A percentile compares a stretch with the other conserved stretches of the same genome.
These are phyloP conservation scores for Seriola aureovittata DNA, from an alignment of 2,113 vertebrate species.

Conservation along the genomic window DNA sequence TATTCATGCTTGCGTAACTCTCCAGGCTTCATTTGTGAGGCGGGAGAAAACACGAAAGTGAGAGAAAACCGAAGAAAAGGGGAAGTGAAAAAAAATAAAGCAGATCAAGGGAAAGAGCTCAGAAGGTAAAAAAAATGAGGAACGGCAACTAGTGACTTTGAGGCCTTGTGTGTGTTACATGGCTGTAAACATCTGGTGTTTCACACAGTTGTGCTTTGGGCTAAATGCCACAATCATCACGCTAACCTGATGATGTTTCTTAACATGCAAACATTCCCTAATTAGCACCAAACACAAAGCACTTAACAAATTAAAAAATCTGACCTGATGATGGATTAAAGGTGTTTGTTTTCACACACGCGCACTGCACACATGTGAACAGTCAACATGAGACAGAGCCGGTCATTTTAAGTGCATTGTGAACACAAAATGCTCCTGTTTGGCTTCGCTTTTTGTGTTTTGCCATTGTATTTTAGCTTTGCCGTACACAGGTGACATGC, in stretches of 20 bases:
- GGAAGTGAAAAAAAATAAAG: not conserved
- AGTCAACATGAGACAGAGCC: no score
- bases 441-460: no score
- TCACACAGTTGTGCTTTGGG: not conserved
- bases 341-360: no score
- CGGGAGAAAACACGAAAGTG: not conserved
- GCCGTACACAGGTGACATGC: no score
- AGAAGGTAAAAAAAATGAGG: not conserved
- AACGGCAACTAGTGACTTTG: not conserved
- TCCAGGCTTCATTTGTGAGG: conserved; percentile 42
- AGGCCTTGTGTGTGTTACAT: not conserved
- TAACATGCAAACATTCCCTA: not conserved
- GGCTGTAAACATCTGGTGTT: not conserved
- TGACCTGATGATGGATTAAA: not conserved
- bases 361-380: no score
- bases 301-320: not conserved
- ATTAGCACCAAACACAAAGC: not conserved
- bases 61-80: not conserved
- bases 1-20: conserved; percentile 41
- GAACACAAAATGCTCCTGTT: no score
- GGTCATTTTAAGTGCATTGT: no score
- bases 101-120: not conserved
- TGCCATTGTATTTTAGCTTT: no score
- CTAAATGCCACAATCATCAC: not conserved
- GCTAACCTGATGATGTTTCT: not conserved